Percentiles rank a stretch among this genome's conserved stretches.
These are phyloP conservation scores for Cordilura impudica DNA, from an alignment of 2,888 invertebrate genomes.

Conservation along the genomic window DNA sequence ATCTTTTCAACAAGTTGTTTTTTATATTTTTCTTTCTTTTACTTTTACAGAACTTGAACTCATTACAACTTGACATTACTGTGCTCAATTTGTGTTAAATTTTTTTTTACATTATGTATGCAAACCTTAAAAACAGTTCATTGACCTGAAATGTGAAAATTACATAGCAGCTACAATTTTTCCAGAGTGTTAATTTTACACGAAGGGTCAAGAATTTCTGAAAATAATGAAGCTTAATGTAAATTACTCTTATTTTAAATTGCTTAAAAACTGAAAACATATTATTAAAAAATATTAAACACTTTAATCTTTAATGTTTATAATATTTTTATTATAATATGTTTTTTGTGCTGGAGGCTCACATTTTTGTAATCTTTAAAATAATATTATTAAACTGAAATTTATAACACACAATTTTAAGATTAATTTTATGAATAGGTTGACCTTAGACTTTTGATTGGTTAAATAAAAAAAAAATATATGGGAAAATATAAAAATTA, in stretches of 20 bases:
- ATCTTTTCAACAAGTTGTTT: not conserved
- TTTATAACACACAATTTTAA: conserved; percentile 14
- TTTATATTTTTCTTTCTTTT: not conserved
- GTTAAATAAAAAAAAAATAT: not conserved
- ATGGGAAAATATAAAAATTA: conserved; percentile 2
- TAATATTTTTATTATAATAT: not conserved
- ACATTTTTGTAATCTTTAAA: not conserved
- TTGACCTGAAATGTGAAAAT: conserved; percentile 12
- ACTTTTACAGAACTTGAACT: conserved; percentile 16
- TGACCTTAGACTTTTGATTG: conserved; percentile 31
- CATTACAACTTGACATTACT: conserved; percentile 3
- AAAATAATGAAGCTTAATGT: not conserved
- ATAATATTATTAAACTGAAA: conserved; percentile 5
- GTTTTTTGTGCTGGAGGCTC: not conserved
- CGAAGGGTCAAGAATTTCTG: not conserved
- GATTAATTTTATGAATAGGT: conserved; percentile 39
- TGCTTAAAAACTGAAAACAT: not conserved
- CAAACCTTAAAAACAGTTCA: conserved; percentile 17
- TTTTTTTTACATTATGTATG: not conserved
- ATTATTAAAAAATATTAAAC: not conserved
- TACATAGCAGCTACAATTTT: not conserved
- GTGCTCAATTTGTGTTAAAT: not conserved
- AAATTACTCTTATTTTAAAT: not conserved
- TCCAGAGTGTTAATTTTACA: not conserved
- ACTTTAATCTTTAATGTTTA: not conserved